Evolutionary conservation across 2,797 vertebrate species (phyloP).

Genomic region (Pseudochirops corinnae): DNA sequence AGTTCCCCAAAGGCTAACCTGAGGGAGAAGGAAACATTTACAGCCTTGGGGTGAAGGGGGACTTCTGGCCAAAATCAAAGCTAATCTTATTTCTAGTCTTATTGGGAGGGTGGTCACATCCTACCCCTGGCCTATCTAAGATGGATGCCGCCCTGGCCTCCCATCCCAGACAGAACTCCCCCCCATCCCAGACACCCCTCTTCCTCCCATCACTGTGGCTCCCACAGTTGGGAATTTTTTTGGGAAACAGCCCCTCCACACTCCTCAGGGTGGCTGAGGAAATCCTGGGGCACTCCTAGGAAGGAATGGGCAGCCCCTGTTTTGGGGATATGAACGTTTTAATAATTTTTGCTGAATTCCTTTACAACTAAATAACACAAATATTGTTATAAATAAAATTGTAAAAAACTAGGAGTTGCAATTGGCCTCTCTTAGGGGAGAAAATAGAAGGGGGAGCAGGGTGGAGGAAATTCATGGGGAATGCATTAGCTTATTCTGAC

Average conservation of each 20-base stretch:
- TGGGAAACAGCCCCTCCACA: slow-evolving; percentile 36
- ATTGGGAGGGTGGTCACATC: slow-evolving; percentile 24
- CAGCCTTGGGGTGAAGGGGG: slow-evolving; percentile 45
- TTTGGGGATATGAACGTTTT: slow-evolving; percentile 89
- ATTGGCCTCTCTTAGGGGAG: slow-evolving; percentile 61
- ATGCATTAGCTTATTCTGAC: slow-evolving; percentile 22
- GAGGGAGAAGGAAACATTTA: slow-evolving; percentile 14
- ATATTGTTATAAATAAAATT: slow-evolving; percentile 95
- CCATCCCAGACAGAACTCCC: slow-evolving; percentile 49
- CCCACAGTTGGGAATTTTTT: slow-evolving; percentile 64
- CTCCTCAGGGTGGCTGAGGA: slow-evolving; percentile 43
- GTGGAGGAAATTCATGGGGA: neutral
- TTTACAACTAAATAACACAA: slow-evolving; percentile 93
- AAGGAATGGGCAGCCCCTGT: slow-evolving; percentile 78
- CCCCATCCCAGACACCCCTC: neutral
- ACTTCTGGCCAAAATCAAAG: neutral
- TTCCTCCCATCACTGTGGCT: neutral
- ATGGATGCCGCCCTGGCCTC: slow-evolving; percentile 36
- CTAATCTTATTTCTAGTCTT: slow-evolving; percentile 41
- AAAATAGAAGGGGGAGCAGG: no score
- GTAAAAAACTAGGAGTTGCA: slow-evolving; percentile 84
- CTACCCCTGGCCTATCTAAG: slow-evolving; percentile 44
- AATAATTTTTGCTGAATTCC: slow-evolving; percentile 91
- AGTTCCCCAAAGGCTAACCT: slow-evolving; percentile 29
- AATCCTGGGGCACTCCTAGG: slow-evolving; percentile 42